These are phyloP conservation scores for Ectemnius cavifrons DNA, from an alignment of 2,888 invertebrate genomes.

Conservation along the genomic window DNA sequence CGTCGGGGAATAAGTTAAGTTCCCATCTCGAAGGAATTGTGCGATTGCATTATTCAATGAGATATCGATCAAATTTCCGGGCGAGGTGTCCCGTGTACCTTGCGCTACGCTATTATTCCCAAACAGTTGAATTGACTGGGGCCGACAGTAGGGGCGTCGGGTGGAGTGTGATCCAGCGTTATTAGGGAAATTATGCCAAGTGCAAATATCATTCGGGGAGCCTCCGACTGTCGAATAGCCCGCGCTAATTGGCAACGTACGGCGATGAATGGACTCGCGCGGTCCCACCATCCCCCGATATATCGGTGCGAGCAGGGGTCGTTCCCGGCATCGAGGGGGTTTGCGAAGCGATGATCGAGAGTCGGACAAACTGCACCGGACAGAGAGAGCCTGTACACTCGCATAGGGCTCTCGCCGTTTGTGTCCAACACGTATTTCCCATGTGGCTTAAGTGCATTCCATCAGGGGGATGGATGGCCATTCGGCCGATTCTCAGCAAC, in stretches of 20 bases:
- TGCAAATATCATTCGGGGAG: constrained; percentile 44
- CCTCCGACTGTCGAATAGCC: constrained; percentile 32
- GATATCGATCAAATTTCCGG: too few species aligned
- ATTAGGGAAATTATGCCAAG: constrained; percentile 47
- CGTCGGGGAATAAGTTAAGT: too few species aligned
- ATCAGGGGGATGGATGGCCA: constrained; percentile 24
- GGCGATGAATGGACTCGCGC: constrained; percentile 43
- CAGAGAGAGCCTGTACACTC: not conserved
- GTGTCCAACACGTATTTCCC: constrained; percentile 51
- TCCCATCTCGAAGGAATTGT: too few species aligned
- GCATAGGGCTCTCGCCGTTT: too few species aligned
- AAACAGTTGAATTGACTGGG: too few species aligned
- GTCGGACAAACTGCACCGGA: constrained; percentile 53
- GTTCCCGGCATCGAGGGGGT: constrained; percentile 31
- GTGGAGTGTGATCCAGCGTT: constrained; percentile 18
- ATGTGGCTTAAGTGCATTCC: constrained; percentile 47
- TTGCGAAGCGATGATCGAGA: constrained; percentile 56
- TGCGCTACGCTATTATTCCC: too few species aligned
- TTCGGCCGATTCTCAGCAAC: not conserved
- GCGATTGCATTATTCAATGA: too few species aligned
- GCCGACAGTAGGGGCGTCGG: not conserved
- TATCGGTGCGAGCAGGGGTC: constrained; percentile 15
- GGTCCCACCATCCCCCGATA: constrained; percentile 8
- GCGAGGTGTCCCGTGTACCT: too few species aligned
- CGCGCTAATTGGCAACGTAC: constrained; percentile 62